A percentile compares a stretch with the other conserved stretches of the same genome.
These are phyloP conservation scores for Sceloporus tristichus DNA, from an alignment of 2,113 vertebrate genomes.

Conservation along the genomic window DNA sequence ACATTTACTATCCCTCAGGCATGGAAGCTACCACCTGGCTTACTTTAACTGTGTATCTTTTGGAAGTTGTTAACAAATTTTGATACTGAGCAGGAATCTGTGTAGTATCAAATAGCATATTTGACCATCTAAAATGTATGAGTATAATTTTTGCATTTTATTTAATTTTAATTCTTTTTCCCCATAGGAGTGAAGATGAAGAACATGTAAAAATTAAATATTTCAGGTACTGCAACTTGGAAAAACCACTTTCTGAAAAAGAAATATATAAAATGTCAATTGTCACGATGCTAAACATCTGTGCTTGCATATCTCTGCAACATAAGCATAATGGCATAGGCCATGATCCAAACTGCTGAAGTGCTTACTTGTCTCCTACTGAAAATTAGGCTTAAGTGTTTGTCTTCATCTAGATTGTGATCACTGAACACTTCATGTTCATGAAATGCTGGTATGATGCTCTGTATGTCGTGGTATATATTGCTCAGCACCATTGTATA, in stretches of 20 bases:
- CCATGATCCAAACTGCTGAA: neutral
- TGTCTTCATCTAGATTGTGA: neutral
- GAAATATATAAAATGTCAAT: neutral
- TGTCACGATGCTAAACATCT: neutral
- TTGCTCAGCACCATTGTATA: neutral
- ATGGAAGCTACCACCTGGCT: neutral
- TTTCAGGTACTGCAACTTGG: conserved; percentile 81
- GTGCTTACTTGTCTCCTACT: neutral
- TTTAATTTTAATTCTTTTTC: conserved; percentile 39
- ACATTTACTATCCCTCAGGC: neutral
- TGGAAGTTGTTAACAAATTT: neutral
- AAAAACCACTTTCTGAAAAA: conserved; percentile 27
- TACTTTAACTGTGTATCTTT: neutral
- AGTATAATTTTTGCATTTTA: conserved; percentile 15
- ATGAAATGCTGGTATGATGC: neutral
- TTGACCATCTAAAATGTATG: neutral
- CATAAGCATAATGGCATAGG: neutral
- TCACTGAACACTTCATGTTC: neutral
- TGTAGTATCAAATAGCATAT: neutral
- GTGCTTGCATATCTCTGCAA: neutral
- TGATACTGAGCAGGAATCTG: neutral
- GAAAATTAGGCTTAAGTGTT: neutral
- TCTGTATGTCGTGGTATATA: neutral
- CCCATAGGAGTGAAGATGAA: conserved; percentile 86
- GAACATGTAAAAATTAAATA: conserved; percentile 89